Base-by-base conservation (phyloP, 2,113 vertebrate genomes). In the Hiodon tergisus region DNA sequence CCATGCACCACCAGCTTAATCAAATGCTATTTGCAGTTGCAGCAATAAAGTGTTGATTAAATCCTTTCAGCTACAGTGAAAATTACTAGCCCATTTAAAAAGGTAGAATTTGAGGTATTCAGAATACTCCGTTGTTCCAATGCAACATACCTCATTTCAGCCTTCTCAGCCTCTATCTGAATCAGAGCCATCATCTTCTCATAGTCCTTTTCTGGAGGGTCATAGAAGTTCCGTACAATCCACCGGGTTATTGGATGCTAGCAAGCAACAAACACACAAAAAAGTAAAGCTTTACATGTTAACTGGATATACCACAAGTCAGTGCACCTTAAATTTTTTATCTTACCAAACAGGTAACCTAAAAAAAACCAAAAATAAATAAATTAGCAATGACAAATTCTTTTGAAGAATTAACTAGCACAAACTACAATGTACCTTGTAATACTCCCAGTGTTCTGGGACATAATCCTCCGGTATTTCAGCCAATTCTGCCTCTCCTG, bases 171-270 rank as follows among this genome's bases (percentile, higher is more conserved):
- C 85, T 99, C 95, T 0, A 85, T 51, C 0, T 94, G 81, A 76
- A 99, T 70, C 51, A 89, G 3, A 68, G 94, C 93, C 94, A 99
- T 85, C 81, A 90, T 79, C 82, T 92, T 97, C 84, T 99, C 97
- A 75, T 99, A 98, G 65, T 93, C 75, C 83, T 98, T 96, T 78
- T 93, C 95, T 47, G 95, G 95, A 31, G 89, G 72, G 47, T 97
- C 92, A 31, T 83, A 90, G 0, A 96, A 0, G 71, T 86, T 86
- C 58, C 90, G 87, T 17, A 87, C 73, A 77, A 99, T 94, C 93
- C 94, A 98, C 77, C 96, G 91, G 74, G 87, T 96, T 85, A 99
- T 96, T 71, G 97, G 97, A 75, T 99, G 97, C 97, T 99, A 77
- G 9, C 53, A 66, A 14, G 65, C 7, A 72, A 69, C 59, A 16